These are phyloP conservation scores for Tenrec ecaudatus DNA, from an alignment of 2,113 vertebrate species.

Conservation along the genomic window DNA sequence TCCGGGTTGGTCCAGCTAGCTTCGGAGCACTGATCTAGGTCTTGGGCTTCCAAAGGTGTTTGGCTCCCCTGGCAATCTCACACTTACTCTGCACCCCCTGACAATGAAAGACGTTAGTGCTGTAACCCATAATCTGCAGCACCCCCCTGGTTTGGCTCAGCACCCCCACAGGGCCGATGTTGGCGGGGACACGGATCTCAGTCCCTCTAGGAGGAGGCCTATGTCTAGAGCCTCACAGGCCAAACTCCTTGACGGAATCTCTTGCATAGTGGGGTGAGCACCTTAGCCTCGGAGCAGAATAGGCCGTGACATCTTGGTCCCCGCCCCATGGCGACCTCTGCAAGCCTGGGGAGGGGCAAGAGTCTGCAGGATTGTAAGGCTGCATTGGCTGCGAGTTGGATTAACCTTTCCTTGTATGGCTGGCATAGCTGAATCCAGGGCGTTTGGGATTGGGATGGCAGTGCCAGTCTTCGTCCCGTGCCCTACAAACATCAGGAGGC, in stretches of 20 bases:
- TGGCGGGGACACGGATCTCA: neutral
- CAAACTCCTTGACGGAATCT: neutral
- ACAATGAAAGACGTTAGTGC: no score
- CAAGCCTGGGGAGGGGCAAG: accelerated
- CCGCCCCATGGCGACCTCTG: neutral
- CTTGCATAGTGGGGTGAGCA: accelerated
- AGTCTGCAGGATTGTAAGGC: neutral
- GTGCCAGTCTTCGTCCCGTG: accelerated
- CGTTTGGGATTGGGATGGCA: accelerated
- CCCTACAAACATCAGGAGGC: accelerated
- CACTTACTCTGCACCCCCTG: no score
- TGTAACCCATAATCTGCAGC: no score
- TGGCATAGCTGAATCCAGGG: neutral
- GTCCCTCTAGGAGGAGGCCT: accelerated
- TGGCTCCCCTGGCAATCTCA: no score
- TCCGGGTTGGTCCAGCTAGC: accelerated
- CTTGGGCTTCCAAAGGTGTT: no score
- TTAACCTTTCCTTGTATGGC: no score
- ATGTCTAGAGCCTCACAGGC: neutral
- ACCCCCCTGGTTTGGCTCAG: no score
- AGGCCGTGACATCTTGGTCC: neutral
- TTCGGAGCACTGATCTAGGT: neutral
- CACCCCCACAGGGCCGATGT: no score
- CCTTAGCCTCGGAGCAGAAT: neutral
- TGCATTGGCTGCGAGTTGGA: accelerated